Evolutionary conservation across 2,113 vertebrate genomes (phyloP).

Genomic region (Sardina pilchardus): DNA sequence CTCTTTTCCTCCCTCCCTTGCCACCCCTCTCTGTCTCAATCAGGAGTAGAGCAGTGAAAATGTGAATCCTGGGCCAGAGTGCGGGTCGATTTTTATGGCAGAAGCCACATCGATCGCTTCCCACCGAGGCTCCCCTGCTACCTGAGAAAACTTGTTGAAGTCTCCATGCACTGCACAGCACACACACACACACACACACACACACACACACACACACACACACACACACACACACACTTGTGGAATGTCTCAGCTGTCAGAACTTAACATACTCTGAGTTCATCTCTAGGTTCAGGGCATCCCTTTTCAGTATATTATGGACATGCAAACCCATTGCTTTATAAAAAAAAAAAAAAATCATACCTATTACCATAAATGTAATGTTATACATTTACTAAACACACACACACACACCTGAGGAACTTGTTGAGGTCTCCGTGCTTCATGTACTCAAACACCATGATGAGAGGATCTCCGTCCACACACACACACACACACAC

Average conservation of each 20-base stretch:
- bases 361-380: too few species aligned
- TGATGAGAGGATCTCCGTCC: too few species aligned
- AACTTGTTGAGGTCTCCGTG: too few species aligned
- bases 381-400: too few species aligned
- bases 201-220: constrained; percentile 33
- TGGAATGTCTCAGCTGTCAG: neutral
- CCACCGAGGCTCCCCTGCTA: neutral
- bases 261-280: neutral
- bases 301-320: too few species aligned
- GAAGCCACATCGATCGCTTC: neutral
- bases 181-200: constrained; percentile 38
- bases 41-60: neutral
- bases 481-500: too few species aligned
- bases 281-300: neutral
- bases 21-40: neutral
- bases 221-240: constrained; percentile 47
- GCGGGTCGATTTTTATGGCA: neutral
- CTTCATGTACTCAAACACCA: too few species aligned
- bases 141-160: neutral
- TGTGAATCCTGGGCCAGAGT: neutral
- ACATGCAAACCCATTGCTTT: too few species aligned
- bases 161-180: constrained; percentile 31
- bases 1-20: neutral
- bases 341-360: too few species aligned
- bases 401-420: too few species aligned